Base-by-base conservation (phyloP, 2,113 vertebrate species). In the Lipophrys pholis region DNA sequence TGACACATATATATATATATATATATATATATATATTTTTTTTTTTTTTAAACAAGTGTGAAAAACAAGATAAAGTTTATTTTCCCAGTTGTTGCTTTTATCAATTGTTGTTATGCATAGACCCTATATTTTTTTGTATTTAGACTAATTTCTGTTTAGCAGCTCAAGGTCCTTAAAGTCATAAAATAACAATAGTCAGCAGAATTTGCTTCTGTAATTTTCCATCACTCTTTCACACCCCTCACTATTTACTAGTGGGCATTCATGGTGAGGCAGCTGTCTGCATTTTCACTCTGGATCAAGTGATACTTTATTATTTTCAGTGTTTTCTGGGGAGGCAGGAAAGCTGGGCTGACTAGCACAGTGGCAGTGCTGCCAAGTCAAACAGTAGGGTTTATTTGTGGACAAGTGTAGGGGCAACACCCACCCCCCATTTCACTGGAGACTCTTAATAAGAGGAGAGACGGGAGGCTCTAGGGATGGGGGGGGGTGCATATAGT, bases 341-440 rank as follows among this genome's bases (percentile, higher is more conserved):
- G 88, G 86, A 90, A 89, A 85, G 89, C 88, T 70, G 53, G 77
- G 81, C 82, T 86, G 84, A 90, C 84, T 74, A 76, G 73, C 38
- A 10, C 60, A 67, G 78, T 67, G 43, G 75, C 59, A 43, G 55
- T 36, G 21, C 76, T 79, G 91, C 91, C 91, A 93, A 92, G 87
- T 88, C 85, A 91, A 93, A 92, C 89, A 91, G 79, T 46, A 30
- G 76, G 85, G 82, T 84, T 90, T 92, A 91, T 92, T 90, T 91
- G 86, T 90, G 82, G 87, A 92, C 86, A 92, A 92, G 89, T 89
- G 88, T 75, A 85, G 81, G 62, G 67, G 68, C 43, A 65, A 86
- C 83, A 77, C 66, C 61, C 73, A 10, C 55, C 45, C 69, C 49
- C 45, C 43, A 35, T 63, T 51, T 76, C 62, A 48, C 56, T 49